phyloP scores from a whole-genome alignment of 92 coral and sea anemone species.

The Scolanthus callimorphus region DNA sequence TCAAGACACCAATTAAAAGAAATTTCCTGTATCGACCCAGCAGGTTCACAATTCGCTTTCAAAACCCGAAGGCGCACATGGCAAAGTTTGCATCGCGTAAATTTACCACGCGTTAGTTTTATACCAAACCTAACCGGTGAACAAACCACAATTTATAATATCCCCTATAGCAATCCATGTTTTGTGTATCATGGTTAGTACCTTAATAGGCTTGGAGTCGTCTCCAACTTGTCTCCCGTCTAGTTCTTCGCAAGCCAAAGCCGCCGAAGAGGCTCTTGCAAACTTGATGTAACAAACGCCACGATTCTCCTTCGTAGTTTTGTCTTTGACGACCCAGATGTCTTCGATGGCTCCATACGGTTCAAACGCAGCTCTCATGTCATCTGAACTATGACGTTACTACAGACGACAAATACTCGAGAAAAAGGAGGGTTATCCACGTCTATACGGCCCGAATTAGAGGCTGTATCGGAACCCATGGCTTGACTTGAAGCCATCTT shows the following conservation, averaged over 20 bases:
- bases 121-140: background rate
- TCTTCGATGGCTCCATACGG: conserved; percentile 85
- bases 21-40: no score
- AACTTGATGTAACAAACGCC: conserved; percentile 96
- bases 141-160: conserved; percentile 28
- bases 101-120: conserved; percentile 22
- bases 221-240: conserved; percentile 85
- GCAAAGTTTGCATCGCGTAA: background rate
- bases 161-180: conserved; percentile 45
- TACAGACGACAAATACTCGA: conserved; percentile 93
- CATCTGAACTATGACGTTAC: conserved; percentile 79
- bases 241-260: conserved; percentile 90
- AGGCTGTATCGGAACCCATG: conserved; percentile 35
- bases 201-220: conserved; percentile 92
- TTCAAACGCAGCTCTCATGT: conserved; percentile 79
- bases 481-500: conserved; percentile 68
- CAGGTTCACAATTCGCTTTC: no score
- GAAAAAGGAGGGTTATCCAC: conserved; percentile 97
- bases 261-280: conserved; percentile 95
- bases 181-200: conserved; percentile 11
- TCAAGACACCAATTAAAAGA: no score
- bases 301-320: conserved; percentile 86
- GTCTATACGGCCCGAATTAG: conserved; percentile 81
- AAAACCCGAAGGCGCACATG: no score
- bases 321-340: conserved; percentile 97